Evolutionary conservation across 2,797 vertebrate species (phyloP), one percentile per base, ranked within the genome.

Genomic region (Pseudochirops corinnae): DNA sequence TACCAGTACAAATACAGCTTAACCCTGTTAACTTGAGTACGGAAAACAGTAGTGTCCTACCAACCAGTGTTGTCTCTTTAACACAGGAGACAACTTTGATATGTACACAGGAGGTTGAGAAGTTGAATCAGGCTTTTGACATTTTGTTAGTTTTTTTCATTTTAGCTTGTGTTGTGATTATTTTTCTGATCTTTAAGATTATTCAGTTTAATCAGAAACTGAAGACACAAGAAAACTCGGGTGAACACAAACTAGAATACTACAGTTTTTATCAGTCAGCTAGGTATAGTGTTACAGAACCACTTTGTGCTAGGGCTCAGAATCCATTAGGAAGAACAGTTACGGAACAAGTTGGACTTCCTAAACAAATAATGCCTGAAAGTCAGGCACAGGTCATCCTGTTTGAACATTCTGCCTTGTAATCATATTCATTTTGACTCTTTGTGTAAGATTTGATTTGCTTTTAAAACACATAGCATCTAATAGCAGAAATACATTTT

Each of bases 331-430:
- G 97, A 93, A 98, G 95, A 97, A 97, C 98, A 94, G 98, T 98
- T 91, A 91, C 99, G 95, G 98, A 98, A 93, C 98, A 98, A 95
- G 98, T 98, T 92, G 97, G 93, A 55, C 97, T 98, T 91, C 96
- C 99, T 31, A 99, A 99, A 96, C 97, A 97, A 97, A 97, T 98
- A 90, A 95, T 97, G 74, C 98, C 99, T 95, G 98, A 98, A 97
- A 98, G 93, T 94, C 98, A 98, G 94, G 98, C 99, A 50, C 99
- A 99, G 95, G 99, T 99, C 96, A 99, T 99, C 97, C 92, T 99
- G 92, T 99, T 99, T 62, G 99, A 99, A 96, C 99, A 99, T 97
- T 99, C 99, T 52, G 98, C 98, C 7, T 96, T 99, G 94, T 99
- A 95, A 98, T 95, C 95, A 55, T n/a, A 1, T 62, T 94, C 90